These are phyloP conservation scores for Eremobia ochroleuca DNA, from an alignment of 2,888 invertebrate genomes.

Conservation along the genomic window DNA sequence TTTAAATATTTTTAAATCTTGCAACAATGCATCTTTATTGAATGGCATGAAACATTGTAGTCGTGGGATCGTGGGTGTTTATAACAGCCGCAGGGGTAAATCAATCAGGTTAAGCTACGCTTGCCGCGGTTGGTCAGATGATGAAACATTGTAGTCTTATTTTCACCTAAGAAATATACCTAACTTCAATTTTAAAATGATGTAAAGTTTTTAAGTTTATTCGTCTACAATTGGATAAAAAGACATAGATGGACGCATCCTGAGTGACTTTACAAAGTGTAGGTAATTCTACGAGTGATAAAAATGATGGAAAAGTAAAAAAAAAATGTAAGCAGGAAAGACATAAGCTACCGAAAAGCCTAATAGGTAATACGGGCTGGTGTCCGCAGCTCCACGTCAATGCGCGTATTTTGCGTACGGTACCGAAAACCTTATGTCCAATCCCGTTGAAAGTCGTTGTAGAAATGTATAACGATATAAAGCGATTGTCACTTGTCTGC, in stretches of 20 bases:
- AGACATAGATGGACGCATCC: background rate
- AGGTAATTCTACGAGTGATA: background rate
- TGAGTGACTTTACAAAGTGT: background rate
- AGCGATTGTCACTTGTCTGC: background rate
- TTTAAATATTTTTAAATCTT: conserved; percentile 20
- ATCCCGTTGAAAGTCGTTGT: background rate
- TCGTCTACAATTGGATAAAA: background rate
- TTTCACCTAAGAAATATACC: no score
- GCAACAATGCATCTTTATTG: conserved; percentile 25
- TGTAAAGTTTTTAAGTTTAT: background rate
- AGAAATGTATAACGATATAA: background rate
- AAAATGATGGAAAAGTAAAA: background rate
- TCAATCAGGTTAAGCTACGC: background rate
- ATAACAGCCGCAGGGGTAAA: background rate
- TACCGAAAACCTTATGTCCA: background rate
- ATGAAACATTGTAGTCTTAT: conserved; percentile 11
- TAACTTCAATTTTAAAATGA: background rate
- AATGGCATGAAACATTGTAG: conserved; percentile 15
- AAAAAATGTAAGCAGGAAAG: background rate
- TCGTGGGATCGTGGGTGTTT: background rate
- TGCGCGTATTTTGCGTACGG: no score
- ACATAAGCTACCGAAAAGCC: background rate
- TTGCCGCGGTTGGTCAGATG: background rate
- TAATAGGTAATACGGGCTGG: no score
- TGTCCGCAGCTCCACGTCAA: no score